Conservation (phyloP, 2,113 vertebrate genomes). For the Hippolais icterina region DNA sequence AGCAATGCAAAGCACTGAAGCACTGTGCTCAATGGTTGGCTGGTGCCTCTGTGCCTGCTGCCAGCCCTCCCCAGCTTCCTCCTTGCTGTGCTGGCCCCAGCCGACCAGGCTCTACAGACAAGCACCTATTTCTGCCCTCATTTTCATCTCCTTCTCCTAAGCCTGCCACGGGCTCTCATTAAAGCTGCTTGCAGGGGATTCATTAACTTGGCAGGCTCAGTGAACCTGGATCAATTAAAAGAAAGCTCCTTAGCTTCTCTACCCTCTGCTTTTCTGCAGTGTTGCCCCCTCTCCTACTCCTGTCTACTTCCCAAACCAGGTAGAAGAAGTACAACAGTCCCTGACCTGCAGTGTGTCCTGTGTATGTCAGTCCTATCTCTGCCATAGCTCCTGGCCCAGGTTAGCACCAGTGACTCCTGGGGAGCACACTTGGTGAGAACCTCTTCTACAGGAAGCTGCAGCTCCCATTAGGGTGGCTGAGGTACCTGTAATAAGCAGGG, state of each 20-base stretch:
- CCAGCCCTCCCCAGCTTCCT: not conserved
- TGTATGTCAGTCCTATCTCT: not conserved
- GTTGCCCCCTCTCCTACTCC: not conserved
- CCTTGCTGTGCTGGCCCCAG: not conserved
- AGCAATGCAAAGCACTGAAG: not conserved
- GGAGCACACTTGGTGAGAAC: not conserved
- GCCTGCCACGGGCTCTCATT: not conserved
- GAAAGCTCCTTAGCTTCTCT: conserved; percentile 37
- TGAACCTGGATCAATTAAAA: conserved; percentile 45
- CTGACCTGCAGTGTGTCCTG: fast-evolving
- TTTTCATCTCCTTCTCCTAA: conserved; percentile 36
- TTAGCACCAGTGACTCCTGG: not conserved
- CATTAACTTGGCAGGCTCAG: conserved; percentile 57
- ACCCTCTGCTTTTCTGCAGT: not conserved
- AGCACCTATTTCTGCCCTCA: conserved; percentile 23
- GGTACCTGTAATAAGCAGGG: not conserved
- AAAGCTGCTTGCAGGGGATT: conserved; percentile 42
- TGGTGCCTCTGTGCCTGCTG: not conserved
- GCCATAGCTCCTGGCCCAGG: not conserved
- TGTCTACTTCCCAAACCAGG: not conserved
- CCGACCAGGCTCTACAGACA: not conserved
- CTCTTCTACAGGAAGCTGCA: not conserved
- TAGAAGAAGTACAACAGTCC: not conserved
- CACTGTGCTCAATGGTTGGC: not conserved
- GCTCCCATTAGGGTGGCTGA: fast-evolving